These are phyloP conservation scores for Calypte anna DNA, from an alignment of 2,113 vertebrate species.

Conservation along the genomic window DNA sequence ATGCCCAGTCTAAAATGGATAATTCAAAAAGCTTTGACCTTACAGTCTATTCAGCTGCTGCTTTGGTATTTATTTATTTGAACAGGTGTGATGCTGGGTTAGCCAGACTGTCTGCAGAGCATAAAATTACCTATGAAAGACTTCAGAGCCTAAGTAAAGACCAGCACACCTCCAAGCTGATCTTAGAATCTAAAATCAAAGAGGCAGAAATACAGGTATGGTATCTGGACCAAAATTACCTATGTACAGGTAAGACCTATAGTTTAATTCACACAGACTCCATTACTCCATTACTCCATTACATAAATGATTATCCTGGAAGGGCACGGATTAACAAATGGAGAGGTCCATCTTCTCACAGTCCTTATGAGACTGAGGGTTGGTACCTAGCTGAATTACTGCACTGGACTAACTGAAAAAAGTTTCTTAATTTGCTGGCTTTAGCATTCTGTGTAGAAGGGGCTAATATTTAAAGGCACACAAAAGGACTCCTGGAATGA, in stretches of 20 bases:
- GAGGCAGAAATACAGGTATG: constrained; percentile 83
- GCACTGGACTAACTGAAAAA: neutral
- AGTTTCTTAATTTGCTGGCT: neutral
- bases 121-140: constrained; percentile 78
- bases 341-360: neutral
- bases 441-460: neutral
- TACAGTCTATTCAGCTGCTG: neutral
- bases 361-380: neutral
- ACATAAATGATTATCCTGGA: neutral
- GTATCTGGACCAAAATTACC: neutral
- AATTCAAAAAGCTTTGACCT: neutral
- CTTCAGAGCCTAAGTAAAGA: constrained; percentile 81
- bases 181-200: constrained; percentile 88
- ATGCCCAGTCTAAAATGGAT: neutral
- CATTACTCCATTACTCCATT: neutral
- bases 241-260: neutral
- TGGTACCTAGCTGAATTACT: neutral
- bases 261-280: neutral
- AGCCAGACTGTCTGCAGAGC: constrained; percentile 80
- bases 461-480: neutral
- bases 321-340: neutral
- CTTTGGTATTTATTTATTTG: constrained; percentile 29
- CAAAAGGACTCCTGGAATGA: neutral
- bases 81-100: constrained; percentile 82
- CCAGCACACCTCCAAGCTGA: constrained; percentile 79